Conservation (phyloP, 2,888 invertebrate species). For the Stegana nigrithorax region DNA sequence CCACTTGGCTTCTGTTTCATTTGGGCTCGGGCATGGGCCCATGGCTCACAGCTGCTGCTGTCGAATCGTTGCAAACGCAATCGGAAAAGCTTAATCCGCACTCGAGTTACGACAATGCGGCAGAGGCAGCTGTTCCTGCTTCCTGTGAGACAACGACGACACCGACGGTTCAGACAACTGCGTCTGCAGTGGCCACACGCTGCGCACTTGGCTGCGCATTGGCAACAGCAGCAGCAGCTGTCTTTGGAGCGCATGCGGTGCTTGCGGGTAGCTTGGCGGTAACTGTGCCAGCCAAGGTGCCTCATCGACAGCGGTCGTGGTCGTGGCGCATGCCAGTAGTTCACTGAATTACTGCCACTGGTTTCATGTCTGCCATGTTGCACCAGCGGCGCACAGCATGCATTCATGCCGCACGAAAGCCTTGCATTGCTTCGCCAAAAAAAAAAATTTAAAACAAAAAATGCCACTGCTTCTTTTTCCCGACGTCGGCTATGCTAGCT, state of each 20-base stretch:
- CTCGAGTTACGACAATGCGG: constrained; percentile 16
- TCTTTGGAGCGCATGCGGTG: constrained; percentile 10
- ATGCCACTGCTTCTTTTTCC: background rate
- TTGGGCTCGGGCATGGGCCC: no score
- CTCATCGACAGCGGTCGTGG: no score
- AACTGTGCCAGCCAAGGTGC: constrained; percentile 15
- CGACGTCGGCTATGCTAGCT: constrained; percentile 11
- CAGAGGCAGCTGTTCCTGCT: background rate
- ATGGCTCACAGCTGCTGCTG: no score
- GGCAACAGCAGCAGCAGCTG: constrained; percentile 41
- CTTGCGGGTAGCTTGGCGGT: constrained; percentile 10
- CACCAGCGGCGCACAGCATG: constrained; percentile 19
- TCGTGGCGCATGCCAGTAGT: background rate
- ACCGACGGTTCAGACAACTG: background rate
- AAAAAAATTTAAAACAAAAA: background rate
- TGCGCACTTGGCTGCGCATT: constrained; percentile 43
- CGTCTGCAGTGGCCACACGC: constrained; percentile 61
- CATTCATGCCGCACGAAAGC: no score
- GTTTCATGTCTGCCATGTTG: background rate
- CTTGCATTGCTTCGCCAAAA: constrained; percentile 13
- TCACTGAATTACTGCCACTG: constrained; percentile 1
- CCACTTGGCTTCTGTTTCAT: constrained; percentile 16
- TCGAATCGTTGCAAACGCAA: constrained; percentile 10
- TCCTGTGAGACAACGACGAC: background rate
- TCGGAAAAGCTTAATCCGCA: constrained; percentile 21